Evolutionary conservation across 1,140 invertebrate genomes (phyloP).

Genomic region (Drosophila burlai): DNA sequence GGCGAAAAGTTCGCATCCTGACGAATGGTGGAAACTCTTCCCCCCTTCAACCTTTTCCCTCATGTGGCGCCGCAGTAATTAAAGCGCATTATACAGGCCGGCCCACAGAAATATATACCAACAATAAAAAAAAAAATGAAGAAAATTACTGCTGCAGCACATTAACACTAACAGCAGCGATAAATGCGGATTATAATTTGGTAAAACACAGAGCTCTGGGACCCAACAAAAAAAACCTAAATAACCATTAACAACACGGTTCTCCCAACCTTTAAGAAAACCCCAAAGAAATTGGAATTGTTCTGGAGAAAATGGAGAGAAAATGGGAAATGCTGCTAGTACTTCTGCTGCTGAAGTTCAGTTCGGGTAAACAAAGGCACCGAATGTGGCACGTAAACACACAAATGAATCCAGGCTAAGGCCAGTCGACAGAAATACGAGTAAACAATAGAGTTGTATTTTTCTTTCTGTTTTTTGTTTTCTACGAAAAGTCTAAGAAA

Average conservation of each 20-base stretch:
- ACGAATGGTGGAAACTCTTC: slow-evolving; percentile 11
- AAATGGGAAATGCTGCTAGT: slow-evolving; percentile 13
- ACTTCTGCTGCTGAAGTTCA: slow-evolving; percentile 20
- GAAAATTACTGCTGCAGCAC: slow-evolving; percentile 51
- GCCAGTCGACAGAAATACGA: slow-evolving; percentile 50
- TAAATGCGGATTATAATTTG: slow-evolving; percentile 55
- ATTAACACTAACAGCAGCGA: slow-evolving; percentile 35
- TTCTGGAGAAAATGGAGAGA: slow-evolving; percentile 5
- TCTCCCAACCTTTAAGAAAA: slow-evolving; percentile 16
- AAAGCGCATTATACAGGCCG: slow-evolving; percentile 66
- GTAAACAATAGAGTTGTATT: slow-evolving; percentile 48
- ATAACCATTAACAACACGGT: slow-evolving; percentile 13
- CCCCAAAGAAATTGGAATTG: slow-evolving; percentile 23
- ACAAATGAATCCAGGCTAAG: slow-evolving; percentile 48
- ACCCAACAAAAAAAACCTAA: background rate
- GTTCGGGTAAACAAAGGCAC: slow-evolving; percentile 37
- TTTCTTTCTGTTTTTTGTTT: slow-evolving; percentile 5
- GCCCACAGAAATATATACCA: background rate
- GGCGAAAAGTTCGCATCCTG: slow-evolving; percentile 23
- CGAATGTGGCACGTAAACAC: slow-evolving; percentile 50
- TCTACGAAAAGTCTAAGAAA: slow-evolving; percentile 39
- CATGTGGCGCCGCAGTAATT: slow-evolving; percentile 69
- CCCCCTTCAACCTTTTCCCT: background rate
- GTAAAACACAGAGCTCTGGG: slow-evolving; percentile 16
- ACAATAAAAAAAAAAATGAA: slow-evolving; percentile 6